A percentile compares a stretch with the other conserved stretches of the same genome.
phyloP scores from a whole-genome alignment of 2,797 vertebrate genomes.

The Onychomys leucogaster region DNA sequence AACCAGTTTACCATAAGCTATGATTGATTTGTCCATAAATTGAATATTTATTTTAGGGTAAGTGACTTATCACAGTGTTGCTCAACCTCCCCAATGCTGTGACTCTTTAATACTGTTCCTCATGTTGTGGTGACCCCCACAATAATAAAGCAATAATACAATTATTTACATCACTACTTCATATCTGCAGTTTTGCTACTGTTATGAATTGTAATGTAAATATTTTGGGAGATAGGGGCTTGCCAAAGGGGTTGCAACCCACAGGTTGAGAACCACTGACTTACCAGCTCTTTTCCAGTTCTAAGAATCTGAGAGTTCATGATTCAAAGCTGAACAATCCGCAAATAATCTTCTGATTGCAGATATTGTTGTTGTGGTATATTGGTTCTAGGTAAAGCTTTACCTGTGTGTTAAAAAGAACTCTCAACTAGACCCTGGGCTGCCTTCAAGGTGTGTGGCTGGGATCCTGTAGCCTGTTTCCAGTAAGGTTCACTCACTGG shows the following conservation, averaged over 20 bases:
- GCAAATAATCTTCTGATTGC: background rate
- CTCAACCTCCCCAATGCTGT: background rate
- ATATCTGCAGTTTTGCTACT: background rate
- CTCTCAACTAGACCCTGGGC: background rate
- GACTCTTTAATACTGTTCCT: background rate
- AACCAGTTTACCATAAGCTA: background rate
- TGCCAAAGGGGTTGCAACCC: background rate
- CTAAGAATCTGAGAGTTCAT: background rate
- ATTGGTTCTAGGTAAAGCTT: background rate
- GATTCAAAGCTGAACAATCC: background rate
- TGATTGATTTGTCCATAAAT: background rate
- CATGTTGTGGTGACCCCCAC: background rate
- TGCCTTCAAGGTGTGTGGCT: background rate
- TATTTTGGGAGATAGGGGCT: background rate
- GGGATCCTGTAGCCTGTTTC: background rate
- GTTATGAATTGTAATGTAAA: background rate
- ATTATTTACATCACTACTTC: background rate
- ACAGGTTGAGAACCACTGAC: background rate
- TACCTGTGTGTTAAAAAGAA: background rate
- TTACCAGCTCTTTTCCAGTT: background rate
- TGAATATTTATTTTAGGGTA: constrained; percentile 11
- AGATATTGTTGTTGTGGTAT: background rate
- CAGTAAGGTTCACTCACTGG: background rate
- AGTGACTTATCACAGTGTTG: background rate
- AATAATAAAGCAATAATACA: background rate